These are phyloP conservation scores for Pedetes capensis DNA, from an alignment of 2,113 vertebrate genomes.

Conservation along the genomic window DNA sequence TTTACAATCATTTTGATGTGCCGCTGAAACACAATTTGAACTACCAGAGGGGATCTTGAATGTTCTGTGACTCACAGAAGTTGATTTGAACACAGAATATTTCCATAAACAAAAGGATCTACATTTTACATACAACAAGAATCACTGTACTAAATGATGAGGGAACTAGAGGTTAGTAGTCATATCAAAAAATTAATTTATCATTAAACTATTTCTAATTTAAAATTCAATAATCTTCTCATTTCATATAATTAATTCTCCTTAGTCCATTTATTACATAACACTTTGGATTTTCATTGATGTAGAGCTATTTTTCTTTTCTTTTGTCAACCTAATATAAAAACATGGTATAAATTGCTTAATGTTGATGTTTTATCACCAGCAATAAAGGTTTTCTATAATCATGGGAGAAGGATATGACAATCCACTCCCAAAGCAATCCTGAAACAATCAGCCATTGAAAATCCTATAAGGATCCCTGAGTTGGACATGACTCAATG, in stretches of 20 bases:
- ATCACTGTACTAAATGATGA: not conserved
- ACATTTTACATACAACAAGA: not conserved
- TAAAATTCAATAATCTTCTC: slow-evolving; percentile 2
- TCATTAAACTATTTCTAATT: not conserved
- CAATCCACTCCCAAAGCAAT: no score
- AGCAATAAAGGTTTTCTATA: not conserved
- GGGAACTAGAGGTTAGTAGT: not conserved
- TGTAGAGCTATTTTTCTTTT: not conserved
- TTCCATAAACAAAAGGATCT: not conserved
- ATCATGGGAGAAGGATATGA: no score
- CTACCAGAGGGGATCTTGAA: not conserved
- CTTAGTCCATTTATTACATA: not conserved
- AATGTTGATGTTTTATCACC: not conserved
- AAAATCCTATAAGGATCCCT: no score
- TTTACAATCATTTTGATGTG: slow-evolving; percentile 23
- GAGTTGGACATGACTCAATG: no score
- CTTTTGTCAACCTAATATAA: not conserved
- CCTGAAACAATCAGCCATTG: no score
- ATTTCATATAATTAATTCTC: not conserved
- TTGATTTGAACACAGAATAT: not conserved
- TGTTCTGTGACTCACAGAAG: not conserved
- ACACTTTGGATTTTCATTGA: not conserved
- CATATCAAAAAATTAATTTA: slow-evolving; percentile 8
- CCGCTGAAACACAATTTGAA: not conserved
- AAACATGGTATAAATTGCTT: not conserved